A percentile compares a stretch with the other conserved stretches of the same genome.
Conservation (phyloP, 2,888 invertebrate species). For the Agriopis aurantiaria region DNA sequence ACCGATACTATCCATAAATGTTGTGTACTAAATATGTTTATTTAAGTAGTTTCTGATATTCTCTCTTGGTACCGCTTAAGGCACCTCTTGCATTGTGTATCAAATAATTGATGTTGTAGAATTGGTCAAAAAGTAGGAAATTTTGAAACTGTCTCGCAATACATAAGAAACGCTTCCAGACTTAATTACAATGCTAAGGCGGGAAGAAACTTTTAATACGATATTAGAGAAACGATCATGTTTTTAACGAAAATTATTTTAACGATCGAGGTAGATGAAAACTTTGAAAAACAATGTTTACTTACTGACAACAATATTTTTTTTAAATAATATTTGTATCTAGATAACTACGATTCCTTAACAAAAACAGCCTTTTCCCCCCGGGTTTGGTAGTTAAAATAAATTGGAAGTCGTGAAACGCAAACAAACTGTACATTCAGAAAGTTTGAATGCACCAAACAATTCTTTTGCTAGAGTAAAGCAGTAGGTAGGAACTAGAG, state of each 20-base stretch:
- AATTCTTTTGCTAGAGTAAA: conserved; percentile 15
- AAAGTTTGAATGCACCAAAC: conserved; percentile 30
- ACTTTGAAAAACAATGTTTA: neutral
- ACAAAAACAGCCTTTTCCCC: neutral
- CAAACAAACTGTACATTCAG: conserved; percentile 21
- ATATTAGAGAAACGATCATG: conserved; percentile 4
- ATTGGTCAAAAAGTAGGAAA: neutral
- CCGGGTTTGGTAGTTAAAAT: conserved; percentile 16
- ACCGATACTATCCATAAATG: too few species aligned
- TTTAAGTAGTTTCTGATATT: too few species aligned
- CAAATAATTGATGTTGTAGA: neutral
- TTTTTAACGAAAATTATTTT: conserved; percentile 13
- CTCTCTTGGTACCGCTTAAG: too few species aligned
- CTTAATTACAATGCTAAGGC: conserved; percentile 46
- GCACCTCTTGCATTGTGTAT: too few species aligned
- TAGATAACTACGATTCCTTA: neutral
- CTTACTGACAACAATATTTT: too few species aligned
- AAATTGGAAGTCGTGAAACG: conserved; percentile 22
- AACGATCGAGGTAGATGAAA: too few species aligned
- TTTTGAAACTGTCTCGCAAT: neutral
- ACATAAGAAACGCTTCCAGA: conserved; percentile 32
- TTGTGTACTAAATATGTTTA: too few species aligned
- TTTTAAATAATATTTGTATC: too few species aligned
- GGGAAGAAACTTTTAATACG: conserved; percentile 16
- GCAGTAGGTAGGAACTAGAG: conserved; percentile 10